A percentile compares a stretch with the other conserved stretches of the same genome.
These are phyloP conservation scores for Lapara coniferarum DNA, from an alignment of 2,888 invertebrate genomes.

Conservation along the genomic window DNA sequence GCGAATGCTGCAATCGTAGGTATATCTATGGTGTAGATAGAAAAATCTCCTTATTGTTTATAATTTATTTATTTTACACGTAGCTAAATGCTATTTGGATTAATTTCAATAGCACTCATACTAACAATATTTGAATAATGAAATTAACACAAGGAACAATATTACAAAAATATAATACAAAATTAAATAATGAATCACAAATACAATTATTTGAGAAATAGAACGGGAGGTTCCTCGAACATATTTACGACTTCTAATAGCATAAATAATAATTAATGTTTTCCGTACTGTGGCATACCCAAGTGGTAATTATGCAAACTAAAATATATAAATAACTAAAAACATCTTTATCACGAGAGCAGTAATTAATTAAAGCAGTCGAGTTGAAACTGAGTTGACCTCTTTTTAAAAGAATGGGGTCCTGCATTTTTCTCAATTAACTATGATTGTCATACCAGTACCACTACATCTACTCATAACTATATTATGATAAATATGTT, in stretches of 20 bases:
- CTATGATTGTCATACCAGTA: constrained; percentile 19
- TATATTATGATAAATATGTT: constrained; percentile 41
- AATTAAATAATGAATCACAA: not conserved
- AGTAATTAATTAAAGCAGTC: constrained; percentile 16
- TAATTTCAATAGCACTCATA: constrained; percentile 14
- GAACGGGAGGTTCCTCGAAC: not conserved
- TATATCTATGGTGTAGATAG: too few relatives aligned
- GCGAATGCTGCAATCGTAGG: too few relatives aligned
- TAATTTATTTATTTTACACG: constrained; percentile 18
- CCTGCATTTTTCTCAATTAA: constrained; percentile 9
- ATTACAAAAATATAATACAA: constrained; percentile 16
- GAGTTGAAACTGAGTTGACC: constrained; percentile 9
- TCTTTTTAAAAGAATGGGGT: constrained; percentile 1
- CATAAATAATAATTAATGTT: not conserved
- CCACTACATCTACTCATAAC: constrained; percentile 23
- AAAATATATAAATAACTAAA: constrained; percentile 11
- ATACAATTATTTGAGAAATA: not conserved
- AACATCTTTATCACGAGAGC: constrained; percentile 17
- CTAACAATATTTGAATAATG: not conserved
- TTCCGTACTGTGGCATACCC: not conserved
- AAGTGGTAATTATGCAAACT: not conserved
- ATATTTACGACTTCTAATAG: constrained; percentile 7
- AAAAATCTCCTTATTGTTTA: constrained; percentile 2
- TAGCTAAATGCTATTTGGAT: constrained; percentile 20
- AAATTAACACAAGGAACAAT: constrained; percentile 10